Conservation (phyloP, 2,888 invertebrate genomes). For the Ectobius pallidus region DNA sequence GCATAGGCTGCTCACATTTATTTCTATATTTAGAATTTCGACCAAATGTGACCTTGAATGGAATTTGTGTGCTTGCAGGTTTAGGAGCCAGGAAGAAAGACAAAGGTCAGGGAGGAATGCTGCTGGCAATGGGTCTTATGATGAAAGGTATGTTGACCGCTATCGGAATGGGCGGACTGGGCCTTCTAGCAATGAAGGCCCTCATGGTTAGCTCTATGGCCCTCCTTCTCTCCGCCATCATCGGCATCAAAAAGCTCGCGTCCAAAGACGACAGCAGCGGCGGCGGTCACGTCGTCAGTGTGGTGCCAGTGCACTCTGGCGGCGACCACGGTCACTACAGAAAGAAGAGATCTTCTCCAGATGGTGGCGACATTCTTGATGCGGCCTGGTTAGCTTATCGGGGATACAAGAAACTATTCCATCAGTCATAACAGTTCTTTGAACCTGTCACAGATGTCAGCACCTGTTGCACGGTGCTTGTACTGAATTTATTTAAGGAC, state of each 20-base stretch:
- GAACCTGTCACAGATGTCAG: neutral
- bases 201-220: conserved; percentile 70
- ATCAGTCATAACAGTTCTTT: no score
- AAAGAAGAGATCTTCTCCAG: neutral
- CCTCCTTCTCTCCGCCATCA: conserved; percentile 73
- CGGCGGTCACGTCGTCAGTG: conserved; percentile 54
- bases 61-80: no score
- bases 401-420: neutral
- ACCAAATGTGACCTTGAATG: no score
- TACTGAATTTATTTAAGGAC: neutral
- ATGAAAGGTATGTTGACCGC: conserved; percentile 71
- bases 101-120: conserved; percentile 45
- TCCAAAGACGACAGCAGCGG: conserved; percentile 64
- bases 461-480: neutral
- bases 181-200: conserved; percentile 76
- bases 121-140: conserved; percentile 43
- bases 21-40: no score
- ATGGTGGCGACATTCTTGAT: neutral
- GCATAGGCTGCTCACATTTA: no score
- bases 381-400: conserved; percentile 6
- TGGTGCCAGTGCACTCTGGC: conserved; percentile 53
- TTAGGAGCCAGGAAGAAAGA: conserved; percentile 54
- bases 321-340: conserved; percentile 62
- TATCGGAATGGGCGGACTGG: conserved; percentile 75
- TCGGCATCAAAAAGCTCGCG: conserved; percentile 74